Evolutionary conservation across 2,113 vertebrate genomes (phyloP).

Genomic region (Platysternon megacephalum): DNA sequence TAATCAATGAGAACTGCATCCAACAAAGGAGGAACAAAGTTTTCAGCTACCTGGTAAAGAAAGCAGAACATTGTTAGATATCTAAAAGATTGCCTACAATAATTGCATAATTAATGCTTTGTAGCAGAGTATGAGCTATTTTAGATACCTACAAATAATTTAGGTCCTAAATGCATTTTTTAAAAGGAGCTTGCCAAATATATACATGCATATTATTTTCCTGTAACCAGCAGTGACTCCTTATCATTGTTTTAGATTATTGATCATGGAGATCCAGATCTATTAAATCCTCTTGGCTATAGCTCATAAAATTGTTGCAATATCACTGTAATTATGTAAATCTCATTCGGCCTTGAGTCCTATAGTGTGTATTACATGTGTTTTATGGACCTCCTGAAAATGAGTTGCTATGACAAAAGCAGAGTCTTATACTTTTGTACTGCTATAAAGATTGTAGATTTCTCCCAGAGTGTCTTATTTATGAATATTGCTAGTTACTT

Average conservation of each 20-base stretch:
- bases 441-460: not conserved
- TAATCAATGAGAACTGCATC: slow-evolving; percentile 99
- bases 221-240: not conserved
- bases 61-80: not conserved
- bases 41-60: slow-evolving; percentile 92
- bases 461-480: not conserved
- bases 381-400: not conserved
- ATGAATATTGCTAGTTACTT: not conserved
- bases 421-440: not conserved
- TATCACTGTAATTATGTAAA: not conserved
- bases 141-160: not conserved
- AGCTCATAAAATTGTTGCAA: not conserved
- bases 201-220: not conserved
- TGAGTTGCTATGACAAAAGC: not conserved
- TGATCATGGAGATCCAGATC: not conserved
- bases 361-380: not conserved
- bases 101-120: not conserved
- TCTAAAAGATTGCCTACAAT: not conserved
- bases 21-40: slow-evolving; percentile 97
- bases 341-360: not conserved
- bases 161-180: not conserved
- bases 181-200: not conserved
- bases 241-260: not conserved
- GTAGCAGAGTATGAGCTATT: not conserved
- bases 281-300: not conserved